phyloP scores from a whole-genome alignment of 2,797 vertebrate species.

The Sebastes hubbsi region DNA sequence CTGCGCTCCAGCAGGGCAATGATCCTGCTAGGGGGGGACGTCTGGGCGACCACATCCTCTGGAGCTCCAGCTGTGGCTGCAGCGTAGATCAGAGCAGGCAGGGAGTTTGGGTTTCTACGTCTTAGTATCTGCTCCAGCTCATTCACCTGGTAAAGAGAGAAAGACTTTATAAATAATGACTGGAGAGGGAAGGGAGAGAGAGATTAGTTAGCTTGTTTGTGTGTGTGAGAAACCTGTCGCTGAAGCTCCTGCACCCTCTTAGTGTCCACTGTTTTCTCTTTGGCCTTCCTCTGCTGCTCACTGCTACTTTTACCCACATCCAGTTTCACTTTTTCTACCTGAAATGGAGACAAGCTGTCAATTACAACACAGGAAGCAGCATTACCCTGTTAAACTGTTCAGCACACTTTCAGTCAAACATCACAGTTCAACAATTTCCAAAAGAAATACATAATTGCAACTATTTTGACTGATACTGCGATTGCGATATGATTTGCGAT shows the following conservation, averaged over 20 bases:
- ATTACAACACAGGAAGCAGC: neutral
- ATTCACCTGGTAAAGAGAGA: conserved; percentile 71
- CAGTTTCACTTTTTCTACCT: conserved; percentile 89
- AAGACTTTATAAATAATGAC: neutral
- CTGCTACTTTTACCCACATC: conserved; percentile 80
- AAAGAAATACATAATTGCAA: neutral
- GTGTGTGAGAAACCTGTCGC: conserved; percentile 78
- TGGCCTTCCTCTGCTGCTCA: conserved; percentile 83
- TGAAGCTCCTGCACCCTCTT: conserved; percentile 92
- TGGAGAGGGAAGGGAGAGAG: neutral
- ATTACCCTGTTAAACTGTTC: neutral
- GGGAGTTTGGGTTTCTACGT: conserved; percentile 90
- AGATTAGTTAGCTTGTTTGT: neutral
- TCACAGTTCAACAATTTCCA: neutral
- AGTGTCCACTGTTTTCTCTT: conserved; percentile 83
- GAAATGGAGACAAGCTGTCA: conserved; percentile 8
- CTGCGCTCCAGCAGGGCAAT: conserved; percentile 88
- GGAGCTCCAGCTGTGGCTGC: conserved; percentile 76
- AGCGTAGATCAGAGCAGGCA: conserved; percentile 91
- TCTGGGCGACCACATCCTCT: neutral
- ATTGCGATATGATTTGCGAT: neutral
- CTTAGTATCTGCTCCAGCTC: conserved; percentile 85
- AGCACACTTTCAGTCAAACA: neutral
- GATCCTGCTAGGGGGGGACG: conserved; percentile 55
- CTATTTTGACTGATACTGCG: neutral